phyloP scores from a whole-genome alignment of 2,113 vertebrate species.

The Potamarius usumacintae region DNA sequence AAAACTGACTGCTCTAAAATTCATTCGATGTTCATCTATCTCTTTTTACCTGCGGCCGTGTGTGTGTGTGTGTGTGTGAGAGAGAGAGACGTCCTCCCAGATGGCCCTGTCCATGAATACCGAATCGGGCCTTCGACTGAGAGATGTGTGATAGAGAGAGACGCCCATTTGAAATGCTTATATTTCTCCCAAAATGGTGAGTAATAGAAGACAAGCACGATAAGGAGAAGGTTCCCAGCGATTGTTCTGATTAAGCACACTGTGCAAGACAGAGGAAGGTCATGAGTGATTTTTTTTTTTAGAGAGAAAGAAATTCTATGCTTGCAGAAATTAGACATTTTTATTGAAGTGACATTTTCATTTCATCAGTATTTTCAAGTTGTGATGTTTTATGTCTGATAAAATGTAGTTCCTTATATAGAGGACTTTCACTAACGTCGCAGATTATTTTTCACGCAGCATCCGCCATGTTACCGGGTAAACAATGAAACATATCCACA shows the following conservation, averaged over 20 bases:
- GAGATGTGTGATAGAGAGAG: conserved; percentile 13
- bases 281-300: not conserved
- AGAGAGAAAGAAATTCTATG: conserved; percentile 13
- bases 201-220: conserved; percentile 15
- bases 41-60: not conserved
- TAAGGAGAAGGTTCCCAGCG: not conserved
- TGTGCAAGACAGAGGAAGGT: not conserved
- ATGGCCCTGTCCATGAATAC: conserved; percentile 8
- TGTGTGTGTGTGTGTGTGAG: conserved; percentile 11
- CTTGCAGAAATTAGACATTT: not conserved
- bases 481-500: too few species aligned
- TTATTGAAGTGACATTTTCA: not conserved
- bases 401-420: not conserved
- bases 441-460: too few species aligned
- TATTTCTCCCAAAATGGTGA: conserved; percentile 14
- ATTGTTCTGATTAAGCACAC: conserved; percentile 28
- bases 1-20: conserved; percentile 6
- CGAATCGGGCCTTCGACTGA: not conserved
- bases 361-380: not conserved
- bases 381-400: not conserved
- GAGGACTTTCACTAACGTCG: too few species aligned
- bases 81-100: not conserved
- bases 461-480: too few species aligned
- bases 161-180: conserved; percentile 2
- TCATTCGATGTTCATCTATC: not conserved